These are phyloP conservation scores for Apogon hyalosoma DNA, from an alignment of 2,797 vertebrate genomes.

Conservation along the genomic window DNA sequence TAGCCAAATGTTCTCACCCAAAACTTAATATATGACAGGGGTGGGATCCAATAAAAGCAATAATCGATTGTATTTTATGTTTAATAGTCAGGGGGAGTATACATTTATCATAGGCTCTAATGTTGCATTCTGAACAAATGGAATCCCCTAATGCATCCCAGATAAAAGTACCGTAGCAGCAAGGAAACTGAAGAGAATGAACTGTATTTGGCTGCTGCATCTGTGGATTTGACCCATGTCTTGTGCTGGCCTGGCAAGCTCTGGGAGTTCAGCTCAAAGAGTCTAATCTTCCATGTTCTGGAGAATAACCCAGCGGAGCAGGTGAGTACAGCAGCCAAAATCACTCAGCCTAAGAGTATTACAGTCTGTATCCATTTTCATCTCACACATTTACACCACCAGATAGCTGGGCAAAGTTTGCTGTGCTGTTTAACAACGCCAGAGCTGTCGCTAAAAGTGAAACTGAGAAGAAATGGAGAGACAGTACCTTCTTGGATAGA, in stretches of 20 bases:
- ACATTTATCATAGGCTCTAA: constrained; percentile 44
- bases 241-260: constrained; percentile 45
- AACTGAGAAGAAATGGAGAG: constrained; percentile 29
- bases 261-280: constrained; percentile 45
- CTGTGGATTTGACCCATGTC: constrained; percentile 51
- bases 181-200: constrained; percentile 53
- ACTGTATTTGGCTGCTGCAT: constrained; percentile 46
- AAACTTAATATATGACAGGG: constrained; percentile 41
- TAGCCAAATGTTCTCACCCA: constrained; percentile 48
- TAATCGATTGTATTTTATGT: constrained; percentile 40
- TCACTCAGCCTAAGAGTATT: constrained; percentile 42
- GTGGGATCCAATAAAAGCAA: constrained; percentile 48
- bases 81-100: constrained; percentile 48
- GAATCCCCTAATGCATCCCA: constrained; percentile 29
- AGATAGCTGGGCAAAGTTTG: constrained; percentile 28
- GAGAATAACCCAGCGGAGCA: constrained; percentile 59
- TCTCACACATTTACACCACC: constrained; percentile 54
- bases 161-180: constrained; percentile 34
- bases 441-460: constrained; percentile 10
- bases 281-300: constrained; percentile 55
- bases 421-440: background rate
- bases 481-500: constrained; percentile 94
- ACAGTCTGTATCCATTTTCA: constrained; percentile 64
- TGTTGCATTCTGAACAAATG: constrained; percentile 31
- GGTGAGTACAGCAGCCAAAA: constrained; percentile 58